Evolutionary conservation across 2,797 vertebrate species (phyloP), one percentile per base, ranked within the genome.

Genomic region (Onychomys leucogaster): DNA sequence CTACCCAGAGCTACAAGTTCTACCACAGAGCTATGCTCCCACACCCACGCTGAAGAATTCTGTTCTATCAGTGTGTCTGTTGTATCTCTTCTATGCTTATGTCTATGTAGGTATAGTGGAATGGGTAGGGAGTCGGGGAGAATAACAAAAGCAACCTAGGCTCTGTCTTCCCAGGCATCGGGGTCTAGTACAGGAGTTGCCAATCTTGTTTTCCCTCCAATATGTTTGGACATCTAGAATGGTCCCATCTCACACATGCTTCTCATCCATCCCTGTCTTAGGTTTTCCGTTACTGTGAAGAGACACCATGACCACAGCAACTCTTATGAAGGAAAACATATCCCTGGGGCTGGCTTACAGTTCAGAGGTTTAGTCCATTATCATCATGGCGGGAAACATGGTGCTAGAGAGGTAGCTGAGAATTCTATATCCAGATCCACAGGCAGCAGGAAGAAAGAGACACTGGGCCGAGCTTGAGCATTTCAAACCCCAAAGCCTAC

Each of bases 71-170:
- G 14, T 55, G 11, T 10, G 27, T 11, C 19, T 67, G 32, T n/a
- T 76, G 27, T 3, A 17, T 59, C 61, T 88, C 73, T 46, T 32
- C 49, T 6, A 34, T 34, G 25, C 41, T 25, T 27, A 57, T 59
- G 23, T 63, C 57, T 71, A 4, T 69, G 7, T 34, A 25, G 25
- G n/a, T 2, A 4, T 1, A 16, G 23, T 41, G 5, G 32, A 52
- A 65, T 32, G 34, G 6, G 27, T 8, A 2, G 23, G 71, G 12
- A 37, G 17, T 7, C 10, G 13, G 3, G 32, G 55, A 21, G 52
- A 4, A 17, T 25, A 4, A 10, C 0, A 46, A 43, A 16, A 6
- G 6, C 0, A 49, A 43, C 19, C 19, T 32, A 37, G 59, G 9
- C 14, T 21, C 46, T 0, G 1, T 7, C 37, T 14, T 49, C 25